These are phyloP conservation scores for Lacerta bilineata DNA, from an alignment of 2,797 vertebrate genomes.

Conservation along the genomic window DNA sequence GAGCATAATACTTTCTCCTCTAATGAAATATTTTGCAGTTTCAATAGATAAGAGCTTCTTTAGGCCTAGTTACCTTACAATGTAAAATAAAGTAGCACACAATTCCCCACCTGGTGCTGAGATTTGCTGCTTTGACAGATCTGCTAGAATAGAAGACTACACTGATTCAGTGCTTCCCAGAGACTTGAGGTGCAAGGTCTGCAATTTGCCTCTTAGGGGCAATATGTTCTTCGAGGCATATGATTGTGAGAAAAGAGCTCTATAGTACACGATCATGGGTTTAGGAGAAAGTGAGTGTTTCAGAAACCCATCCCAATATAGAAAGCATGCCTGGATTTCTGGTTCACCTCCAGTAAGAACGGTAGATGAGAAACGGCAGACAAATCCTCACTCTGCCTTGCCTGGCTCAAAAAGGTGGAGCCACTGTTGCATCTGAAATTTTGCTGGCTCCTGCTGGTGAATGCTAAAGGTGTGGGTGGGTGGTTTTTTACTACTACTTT, in stretches of 20 bases:
- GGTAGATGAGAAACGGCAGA: neutral
- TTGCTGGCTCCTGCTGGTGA: too few relatives aligned
- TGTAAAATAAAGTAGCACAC: neutral
- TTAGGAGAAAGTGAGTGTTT: neutral
- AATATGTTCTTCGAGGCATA: neutral
- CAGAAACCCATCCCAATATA: neutral
- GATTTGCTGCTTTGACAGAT: conserved; percentile 7
- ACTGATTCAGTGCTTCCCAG: neutral
- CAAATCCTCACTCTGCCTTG: neutral
- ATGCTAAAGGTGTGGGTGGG: too few relatives aligned
- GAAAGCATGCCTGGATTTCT: neutral
- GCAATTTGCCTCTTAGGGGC: neutral
- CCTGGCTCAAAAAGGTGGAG: too few relatives aligned
- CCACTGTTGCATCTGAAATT: too few relatives aligned
- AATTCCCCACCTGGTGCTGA: neutral
- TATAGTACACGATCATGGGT: neutral
- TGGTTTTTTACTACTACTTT: too few relatives aligned
- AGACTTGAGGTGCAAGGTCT: fast-evolving
- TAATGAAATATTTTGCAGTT: conserved; percentile 5
- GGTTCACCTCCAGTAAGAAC: neutral
- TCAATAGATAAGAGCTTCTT: neutral
- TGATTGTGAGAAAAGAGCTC: neutral
- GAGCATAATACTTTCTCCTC: neutral
- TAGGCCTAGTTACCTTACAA: neutral
- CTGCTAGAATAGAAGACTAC: neutral